phyloP scores from a whole-genome alignment of 2,888 invertebrate species.

The Sphinx pinastri region DNA sequence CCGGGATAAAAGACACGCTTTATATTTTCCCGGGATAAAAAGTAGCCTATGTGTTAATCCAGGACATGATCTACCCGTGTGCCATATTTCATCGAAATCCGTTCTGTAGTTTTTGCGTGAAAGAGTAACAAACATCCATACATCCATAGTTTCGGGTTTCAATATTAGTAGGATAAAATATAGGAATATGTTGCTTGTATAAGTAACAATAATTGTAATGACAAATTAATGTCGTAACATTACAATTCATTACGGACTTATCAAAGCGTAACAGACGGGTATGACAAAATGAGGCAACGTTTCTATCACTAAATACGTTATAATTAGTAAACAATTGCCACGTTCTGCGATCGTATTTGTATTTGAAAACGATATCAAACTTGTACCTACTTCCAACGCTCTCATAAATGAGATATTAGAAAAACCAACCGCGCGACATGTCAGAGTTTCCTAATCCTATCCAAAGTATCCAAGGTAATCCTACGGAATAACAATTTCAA shows the following conservation, averaged over 20 bases:
- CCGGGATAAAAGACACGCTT: too few species aligned
- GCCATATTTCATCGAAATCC: too few species aligned
- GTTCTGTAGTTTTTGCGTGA: too few species aligned
- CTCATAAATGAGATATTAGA: neutral
- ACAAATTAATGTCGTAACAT: slow-evolving; percentile 10
- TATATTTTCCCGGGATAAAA: too few species aligned
- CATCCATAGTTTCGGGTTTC: too few species aligned
- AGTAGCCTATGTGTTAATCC: too few species aligned
- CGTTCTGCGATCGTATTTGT: slow-evolving; percentile 19
- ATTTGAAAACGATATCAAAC: neutral
- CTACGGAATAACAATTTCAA: neutral
- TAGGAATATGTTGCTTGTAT: neutral
- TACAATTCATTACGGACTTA: neutral
- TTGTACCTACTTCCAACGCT: neutral
- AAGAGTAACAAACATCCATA: too few species aligned
- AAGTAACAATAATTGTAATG: neutral
- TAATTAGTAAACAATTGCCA: slow-evolving; percentile 18
- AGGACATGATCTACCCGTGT: too few species aligned
- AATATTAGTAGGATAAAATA: too few species aligned
- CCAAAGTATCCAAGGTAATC: neutral
- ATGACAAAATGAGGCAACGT: slow-evolving; percentile 16
- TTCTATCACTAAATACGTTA: slow-evolving; percentile 14
- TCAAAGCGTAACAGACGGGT: slow-evolving; percentile 3
- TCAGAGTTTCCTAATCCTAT: neutral
- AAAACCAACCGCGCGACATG: neutral